phyloP scores from a whole-genome alignment of 2,113 vertebrate genomes.

The Chloropsis cyanopogon region DNA sequence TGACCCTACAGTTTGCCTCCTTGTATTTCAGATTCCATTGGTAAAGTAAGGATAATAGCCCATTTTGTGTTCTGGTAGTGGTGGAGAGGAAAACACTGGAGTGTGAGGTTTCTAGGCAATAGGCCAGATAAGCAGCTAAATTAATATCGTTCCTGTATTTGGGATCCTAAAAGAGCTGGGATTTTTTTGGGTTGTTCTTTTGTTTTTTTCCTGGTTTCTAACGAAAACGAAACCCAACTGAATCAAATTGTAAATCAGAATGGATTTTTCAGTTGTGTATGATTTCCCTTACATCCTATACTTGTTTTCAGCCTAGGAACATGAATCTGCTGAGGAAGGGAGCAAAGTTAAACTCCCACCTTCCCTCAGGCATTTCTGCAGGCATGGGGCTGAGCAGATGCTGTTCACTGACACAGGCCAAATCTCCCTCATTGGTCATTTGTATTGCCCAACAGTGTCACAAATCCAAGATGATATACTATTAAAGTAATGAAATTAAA shows the following conservation, averaged over 20 bases:
- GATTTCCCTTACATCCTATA: background rate
- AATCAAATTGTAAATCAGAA: background rate
- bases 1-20: background rate
- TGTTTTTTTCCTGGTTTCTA: background rate
- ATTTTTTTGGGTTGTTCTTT: background rate
- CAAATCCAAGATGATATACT: background rate
- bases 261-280: background rate
- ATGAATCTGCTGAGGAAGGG: background rate
- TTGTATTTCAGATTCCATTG: background rate
- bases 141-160: slow-evolving; percentile 3
- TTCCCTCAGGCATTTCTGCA: background rate
- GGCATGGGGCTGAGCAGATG: background rate
- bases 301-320: background rate
- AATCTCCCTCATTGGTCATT: background rate
- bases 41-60: background rate
- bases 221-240: background rate
- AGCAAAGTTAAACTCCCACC: background rate
- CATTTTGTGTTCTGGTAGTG: background rate
- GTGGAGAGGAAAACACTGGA: background rate
- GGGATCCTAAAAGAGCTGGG: background rate
- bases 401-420: background rate
- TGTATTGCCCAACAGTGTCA: background rate
- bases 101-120: background rate
- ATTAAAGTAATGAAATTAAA: background rate
- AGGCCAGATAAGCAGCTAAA: background rate